Evolutionary conservation across 2,888 invertebrate genomes (phyloP).

Genomic region (Gibbula magus): DNA sequence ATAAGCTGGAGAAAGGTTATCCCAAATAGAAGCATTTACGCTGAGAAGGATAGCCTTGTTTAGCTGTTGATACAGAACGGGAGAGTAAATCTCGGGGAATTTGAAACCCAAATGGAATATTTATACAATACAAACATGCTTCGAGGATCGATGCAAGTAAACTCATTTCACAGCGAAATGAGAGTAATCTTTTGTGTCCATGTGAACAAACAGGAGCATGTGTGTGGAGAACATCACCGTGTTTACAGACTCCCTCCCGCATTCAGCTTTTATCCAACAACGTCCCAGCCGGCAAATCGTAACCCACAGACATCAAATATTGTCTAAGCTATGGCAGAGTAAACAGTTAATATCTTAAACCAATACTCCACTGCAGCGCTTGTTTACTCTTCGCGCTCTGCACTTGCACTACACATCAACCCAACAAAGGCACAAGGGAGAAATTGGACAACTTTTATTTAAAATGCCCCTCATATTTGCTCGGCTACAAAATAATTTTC

Average conservation of each 20-base stretch:
- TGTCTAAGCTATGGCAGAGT: conserved; percentile 40
- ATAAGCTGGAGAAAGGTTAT: conserved; percentile 4
- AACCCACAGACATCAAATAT: conserved; percentile 46
- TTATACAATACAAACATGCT: conserved; percentile 21
- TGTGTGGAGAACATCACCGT: conserved; percentile 20
- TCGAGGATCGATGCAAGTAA: conserved; percentile 31
- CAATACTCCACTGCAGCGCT: conserved; percentile 37
- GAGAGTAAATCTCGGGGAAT: conserved; percentile 16
- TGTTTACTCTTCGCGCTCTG: conserved; percentile 41
- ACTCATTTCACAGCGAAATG: conserved; percentile 40
- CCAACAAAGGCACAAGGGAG: conserved; percentile 2
- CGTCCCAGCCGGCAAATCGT: conserved; percentile 40
- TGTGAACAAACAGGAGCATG: conserved; percentile 39
- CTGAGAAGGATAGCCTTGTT: conserved; percentile 10
- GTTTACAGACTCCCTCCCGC: conserved; percentile 16
- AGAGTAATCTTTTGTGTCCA: conserved; percentile 42
- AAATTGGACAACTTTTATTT: conserved; percentile 23
- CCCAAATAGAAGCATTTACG: conserved; percentile 15
- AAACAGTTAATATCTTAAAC: conserved; percentile 52
- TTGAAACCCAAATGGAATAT: conserved; percentile 25
- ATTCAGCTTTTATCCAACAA: conserved; percentile 25
- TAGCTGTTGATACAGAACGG: conserved; percentile 13
- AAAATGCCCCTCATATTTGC: conserved; percentile 22
- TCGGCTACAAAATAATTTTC: conserved; percentile 23
- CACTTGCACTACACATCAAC: conserved; percentile 9